A percentile compares a stretch with the other conserved stretches of the same genome.
phyloP scores from a whole-genome alignment of 1,140 invertebrate species.

The Ridgeia piscesae region DNA sequence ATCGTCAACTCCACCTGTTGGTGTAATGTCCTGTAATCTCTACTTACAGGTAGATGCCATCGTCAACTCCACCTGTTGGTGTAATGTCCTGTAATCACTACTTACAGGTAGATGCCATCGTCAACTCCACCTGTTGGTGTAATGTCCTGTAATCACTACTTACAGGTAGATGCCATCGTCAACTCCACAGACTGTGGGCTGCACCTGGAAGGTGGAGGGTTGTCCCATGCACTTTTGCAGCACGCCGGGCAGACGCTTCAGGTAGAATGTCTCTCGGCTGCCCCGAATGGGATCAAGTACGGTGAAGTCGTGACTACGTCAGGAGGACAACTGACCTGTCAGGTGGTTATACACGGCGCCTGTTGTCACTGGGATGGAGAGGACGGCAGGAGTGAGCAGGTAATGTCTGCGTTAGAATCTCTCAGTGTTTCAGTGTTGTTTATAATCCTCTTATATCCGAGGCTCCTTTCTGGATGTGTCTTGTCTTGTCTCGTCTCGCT shows the following conservation, averaged over 20 bases:
- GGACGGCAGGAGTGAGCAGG: conserved; percentile 25
- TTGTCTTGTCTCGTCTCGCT: no score
- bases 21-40: no score
- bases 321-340: conserved; percentile 38
- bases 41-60: no score
- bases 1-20: no score
- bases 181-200: not conserved
- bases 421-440: not conserved
- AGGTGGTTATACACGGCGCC: conserved; percentile 37
- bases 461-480: no score
- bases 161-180: not conserved
- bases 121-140: no score
- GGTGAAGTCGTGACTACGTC: conserved; percentile 37
- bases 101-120: no score
- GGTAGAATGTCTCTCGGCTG: not conserved
- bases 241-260: conserved; percentile 33
- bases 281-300: conserved; percentile 34
- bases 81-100: no score
- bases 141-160: not conserved
- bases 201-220: conserved; percentile 32
- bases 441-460: not conserved
- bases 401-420: not conserved
- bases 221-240: conserved; percentile 36
- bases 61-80: no score
- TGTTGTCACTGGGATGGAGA: conserved; percentile 30